These are phyloP conservation scores for Pantherophis guttatus DNA, from an alignment of 2,113 vertebrate genomes.

Conservation along the genomic window DNA sequence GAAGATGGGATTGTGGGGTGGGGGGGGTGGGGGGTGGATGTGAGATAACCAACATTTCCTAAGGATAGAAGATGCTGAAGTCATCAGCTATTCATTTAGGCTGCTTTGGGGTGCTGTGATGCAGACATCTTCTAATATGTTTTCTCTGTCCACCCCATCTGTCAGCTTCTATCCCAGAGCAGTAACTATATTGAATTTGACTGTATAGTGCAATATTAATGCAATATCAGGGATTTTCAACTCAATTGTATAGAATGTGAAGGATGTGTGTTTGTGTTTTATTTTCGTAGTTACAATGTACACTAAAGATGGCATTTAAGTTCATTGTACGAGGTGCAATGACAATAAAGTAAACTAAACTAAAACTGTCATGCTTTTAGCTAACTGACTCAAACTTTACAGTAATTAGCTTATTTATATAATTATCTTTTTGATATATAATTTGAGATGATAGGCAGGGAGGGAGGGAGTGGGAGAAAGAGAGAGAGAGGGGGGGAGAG, in stretches of 20 bases:
- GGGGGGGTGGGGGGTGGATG: not conserved
- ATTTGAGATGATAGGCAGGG: not conserved
- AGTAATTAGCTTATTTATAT: not conserved
- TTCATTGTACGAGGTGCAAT: no score
- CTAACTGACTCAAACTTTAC: not conserved
- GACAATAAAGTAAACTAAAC: no score
- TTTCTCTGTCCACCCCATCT: not conserved
- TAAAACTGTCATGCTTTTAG: not conserved
- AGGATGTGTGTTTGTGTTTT: no score
- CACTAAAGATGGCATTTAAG: no score
- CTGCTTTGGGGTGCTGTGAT: not conserved
- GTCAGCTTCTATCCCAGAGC: not conserved
- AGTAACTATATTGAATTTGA: no score
- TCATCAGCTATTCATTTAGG: not conserved
- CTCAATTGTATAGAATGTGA: no score
- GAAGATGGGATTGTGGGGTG: not conserved
- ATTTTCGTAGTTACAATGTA: no score
- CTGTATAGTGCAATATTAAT: no score
- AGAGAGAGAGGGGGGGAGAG: fast-evolving
- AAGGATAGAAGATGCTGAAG: not conserved
- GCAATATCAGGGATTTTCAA: no score
- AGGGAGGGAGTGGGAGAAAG: no score
- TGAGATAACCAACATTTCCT: not conserved
- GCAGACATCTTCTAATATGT: not conserved
- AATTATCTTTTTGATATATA: not conserved